phyloP scores from a whole-genome alignment of 2,888 invertebrate genomes.

The Ophion ellenae region DNA sequence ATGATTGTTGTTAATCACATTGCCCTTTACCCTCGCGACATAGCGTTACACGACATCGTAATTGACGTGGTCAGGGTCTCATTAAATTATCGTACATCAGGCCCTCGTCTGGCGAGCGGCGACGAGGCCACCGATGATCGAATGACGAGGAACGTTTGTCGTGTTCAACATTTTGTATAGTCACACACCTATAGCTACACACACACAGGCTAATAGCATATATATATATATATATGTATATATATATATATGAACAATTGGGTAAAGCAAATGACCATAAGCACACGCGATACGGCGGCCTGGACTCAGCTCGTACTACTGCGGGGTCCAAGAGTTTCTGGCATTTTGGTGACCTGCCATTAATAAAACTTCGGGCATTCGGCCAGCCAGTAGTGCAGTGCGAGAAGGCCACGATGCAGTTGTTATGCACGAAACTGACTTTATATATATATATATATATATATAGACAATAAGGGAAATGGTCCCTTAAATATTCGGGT shows the following conservation, averaged over 20 bases:
- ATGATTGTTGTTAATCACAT: conserved; percentile 48
- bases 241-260: conserved; percentile 5
- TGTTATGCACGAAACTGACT: conserved; percentile 42
- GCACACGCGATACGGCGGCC: conserved; percentile 35
- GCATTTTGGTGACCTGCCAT: conserved; percentile 58
- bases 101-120: conserved; percentile 17
- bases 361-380: conserved; percentile 65
- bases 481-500: too few species aligned
- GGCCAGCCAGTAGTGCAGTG: conserved; percentile 54
- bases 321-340: conserved; percentile 44
- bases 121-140: conserved; percentile 37
- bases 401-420: conserved; percentile 49
- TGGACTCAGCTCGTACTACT: conserved; percentile 59
- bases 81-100: conserved; percentile 62
- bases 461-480: too few species aligned
- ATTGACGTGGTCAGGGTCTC: conserved; percentile 58
- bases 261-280: background rate
- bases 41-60: conserved; percentile 29
- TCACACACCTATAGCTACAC: background rate
- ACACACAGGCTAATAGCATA: background rate
- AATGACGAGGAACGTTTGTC: conserved; percentile 61
- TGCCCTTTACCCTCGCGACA: background rate
- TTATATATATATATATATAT: background rate
- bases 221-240: conserved; percentile 5
- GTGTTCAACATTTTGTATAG: conserved; percentile 42